These are phyloP conservation scores for Notolabrus celidotus DNA, from an alignment of 2,797 vertebrate genomes.

Conservation along the genomic window DNA sequence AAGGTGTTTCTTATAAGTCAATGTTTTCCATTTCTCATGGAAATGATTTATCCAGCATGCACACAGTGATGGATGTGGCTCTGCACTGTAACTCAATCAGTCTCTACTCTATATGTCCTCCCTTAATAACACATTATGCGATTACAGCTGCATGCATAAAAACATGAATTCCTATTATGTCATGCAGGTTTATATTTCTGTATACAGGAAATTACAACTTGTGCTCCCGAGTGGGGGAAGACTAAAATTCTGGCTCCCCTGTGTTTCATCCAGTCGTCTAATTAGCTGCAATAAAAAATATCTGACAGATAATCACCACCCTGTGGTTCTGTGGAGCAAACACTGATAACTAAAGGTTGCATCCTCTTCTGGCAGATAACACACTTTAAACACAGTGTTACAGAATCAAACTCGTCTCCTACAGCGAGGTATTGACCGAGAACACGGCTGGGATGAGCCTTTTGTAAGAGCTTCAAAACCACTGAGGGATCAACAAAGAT, in stretches of 20 bases:
- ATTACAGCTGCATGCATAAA: constrained; percentile 30
- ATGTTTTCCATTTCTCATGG: constrained; percentile 27
- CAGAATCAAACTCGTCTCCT: constrained; percentile 26
- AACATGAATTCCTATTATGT: constrained; percentile 19
- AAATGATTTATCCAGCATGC: constrained; percentile 29
- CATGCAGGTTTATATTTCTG: constrained; percentile 19
- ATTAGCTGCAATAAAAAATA: constrained; percentile 25
- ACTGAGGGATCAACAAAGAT: constrained; percentile 29
- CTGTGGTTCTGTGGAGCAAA: constrained; percentile 15
- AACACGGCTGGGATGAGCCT: constrained; percentile 22
- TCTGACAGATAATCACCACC: constrained; percentile 25
- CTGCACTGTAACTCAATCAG: constrained; percentile 42
- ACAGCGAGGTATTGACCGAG: constrained; percentile 24
- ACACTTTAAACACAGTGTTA: constrained; percentile 14
- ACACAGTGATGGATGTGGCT: constrained; percentile 35
- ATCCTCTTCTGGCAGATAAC: constrained; percentile 28
- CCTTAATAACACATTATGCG: constrained; percentile 19
- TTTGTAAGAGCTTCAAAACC: constrained; percentile 25
- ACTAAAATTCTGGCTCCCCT: constrained; percentile 18
- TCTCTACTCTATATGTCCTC: constrained; percentile 6
- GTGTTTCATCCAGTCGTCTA: constrained; percentile 43
- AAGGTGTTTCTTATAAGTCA: constrained; percentile 24
- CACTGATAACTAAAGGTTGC: constrained; percentile 25
- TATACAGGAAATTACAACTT: constrained; percentile 21
- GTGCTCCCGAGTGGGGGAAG: constrained; percentile 17